These are phyloP conservation scores for Hippocampus comes DNA, from an alignment of 2,113 vertebrate species.

Conservation along the genomic window DNA sequence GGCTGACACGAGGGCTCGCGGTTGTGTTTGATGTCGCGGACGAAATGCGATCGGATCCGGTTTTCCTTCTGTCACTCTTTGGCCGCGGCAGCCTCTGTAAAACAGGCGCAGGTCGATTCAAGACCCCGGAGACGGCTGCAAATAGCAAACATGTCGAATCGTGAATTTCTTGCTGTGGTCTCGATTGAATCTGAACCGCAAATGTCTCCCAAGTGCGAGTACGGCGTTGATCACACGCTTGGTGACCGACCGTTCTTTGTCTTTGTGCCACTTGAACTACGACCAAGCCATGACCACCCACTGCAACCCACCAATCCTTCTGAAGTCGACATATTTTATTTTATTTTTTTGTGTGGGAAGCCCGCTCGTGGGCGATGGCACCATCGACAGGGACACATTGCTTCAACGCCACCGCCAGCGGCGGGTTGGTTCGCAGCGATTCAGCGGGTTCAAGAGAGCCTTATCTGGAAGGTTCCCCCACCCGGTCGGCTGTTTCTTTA, in stretches of 20 bases:
- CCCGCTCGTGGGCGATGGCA: no score
- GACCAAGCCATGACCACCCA: neutral
- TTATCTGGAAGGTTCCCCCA: no score
- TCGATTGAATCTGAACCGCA: slow-evolving; percentile 41
- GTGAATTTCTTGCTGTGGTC: slow-evolving; percentile 24
- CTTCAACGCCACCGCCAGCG: no score
- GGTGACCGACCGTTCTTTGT: slow-evolving; percentile 2
- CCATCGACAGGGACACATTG: no score
- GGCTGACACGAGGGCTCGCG: slow-evolving; percentile 18
- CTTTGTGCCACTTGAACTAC: neutral
- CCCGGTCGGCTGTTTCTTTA: no score
- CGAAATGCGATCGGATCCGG: slow-evolving; percentile 22
- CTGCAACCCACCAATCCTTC: neutral
- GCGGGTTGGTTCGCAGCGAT: no score
- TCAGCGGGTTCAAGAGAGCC: no score
- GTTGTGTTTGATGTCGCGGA: slow-evolving; percentile 11
- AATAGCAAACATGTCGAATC: slow-evolving; percentile 45
- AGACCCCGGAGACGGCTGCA: slow-evolving; percentile 23
- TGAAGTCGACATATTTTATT: neutral
- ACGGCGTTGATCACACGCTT: slow-evolving; percentile 18
- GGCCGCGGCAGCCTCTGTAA: slow-evolving; percentile 14
- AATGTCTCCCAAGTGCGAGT: slow-evolving; percentile 46
- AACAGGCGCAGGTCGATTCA: slow-evolving; percentile 22
- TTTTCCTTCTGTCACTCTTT: slow-evolving; percentile 1
- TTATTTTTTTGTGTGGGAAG: no score